Conservation (phyloP, 2,888 invertebrate species). For the Pomacea canaliculata region DNA sequence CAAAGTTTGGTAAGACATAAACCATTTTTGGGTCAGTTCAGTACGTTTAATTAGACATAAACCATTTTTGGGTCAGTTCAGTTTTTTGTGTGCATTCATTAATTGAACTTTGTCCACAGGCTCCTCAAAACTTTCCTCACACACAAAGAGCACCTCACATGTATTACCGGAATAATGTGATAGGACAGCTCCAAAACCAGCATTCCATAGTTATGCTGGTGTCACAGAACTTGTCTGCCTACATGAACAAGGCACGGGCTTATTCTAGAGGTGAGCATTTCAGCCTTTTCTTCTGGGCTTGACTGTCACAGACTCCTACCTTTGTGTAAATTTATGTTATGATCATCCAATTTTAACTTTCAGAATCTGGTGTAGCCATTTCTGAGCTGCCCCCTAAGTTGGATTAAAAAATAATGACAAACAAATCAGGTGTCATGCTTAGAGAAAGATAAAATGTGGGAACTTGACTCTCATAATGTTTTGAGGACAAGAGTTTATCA, state of each 20-base stretch:
- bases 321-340: background rate
- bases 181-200: constrained; percentile 90
- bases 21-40: too few species aligned
- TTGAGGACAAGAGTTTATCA: too few species aligned
- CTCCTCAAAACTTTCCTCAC: constrained; percentile 68
- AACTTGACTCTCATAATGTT: too few species aligned
- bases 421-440: background rate
- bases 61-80: too few species aligned
- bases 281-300: background rate
- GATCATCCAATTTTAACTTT: background rate
- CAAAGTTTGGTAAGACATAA: too few species aligned
- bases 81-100: background rate
- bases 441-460: background rate
- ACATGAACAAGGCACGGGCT: constrained; percentile 87
- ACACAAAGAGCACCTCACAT: constrained; percentile 64
- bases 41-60: too few species aligned
- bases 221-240: constrained; percentile 86
- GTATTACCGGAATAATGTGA: constrained; percentile 79
- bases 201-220: constrained; percentile 94
- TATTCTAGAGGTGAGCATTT: constrained; percentile 72
- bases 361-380: background rate
- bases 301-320: background rate
- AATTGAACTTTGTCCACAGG: constrained; percentile 39
- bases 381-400: too few species aligned
- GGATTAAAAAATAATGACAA: background rate